Percentiles rank a stretch among this genome's conserved stretches.
Evolutionary conservation across 2,113 vertebrate species (phyloP).

Genomic region (Urocynchramus pylzowi): DNA sequence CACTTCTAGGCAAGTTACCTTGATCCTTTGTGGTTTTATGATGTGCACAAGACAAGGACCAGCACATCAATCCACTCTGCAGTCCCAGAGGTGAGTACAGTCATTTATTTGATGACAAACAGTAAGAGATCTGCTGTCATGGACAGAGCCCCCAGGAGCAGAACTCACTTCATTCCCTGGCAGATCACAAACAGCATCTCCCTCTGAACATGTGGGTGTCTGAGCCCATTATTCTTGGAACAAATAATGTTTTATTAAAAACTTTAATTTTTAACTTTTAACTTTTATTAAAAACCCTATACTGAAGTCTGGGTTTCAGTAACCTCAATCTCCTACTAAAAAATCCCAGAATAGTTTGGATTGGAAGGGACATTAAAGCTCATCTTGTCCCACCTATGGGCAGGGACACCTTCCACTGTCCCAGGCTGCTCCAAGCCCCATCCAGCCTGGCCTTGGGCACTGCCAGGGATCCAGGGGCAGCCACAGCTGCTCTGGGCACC

Average conservation of each 20-base stretch:
- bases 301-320: neutral
- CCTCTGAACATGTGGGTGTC: neutral
- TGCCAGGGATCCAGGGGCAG: neutral
- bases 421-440: fast-evolving
- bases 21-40: neutral
- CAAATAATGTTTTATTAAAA: too few species aligned
- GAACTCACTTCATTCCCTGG: neutral
- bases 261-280: too few species aligned
- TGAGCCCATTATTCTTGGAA: neutral
- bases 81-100: neutral
- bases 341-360: neutral
- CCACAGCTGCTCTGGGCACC: neutral
- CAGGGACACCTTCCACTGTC: neutral
- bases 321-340: neutral
- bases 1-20: neutral
- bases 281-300: too few species aligned
- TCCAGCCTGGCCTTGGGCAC: neutral
- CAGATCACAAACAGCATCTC: neutral
- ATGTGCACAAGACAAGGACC: neutral
- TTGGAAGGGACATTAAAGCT: neutral
- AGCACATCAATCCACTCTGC: neutral
- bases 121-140: fast-evolving
- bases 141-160: neutral
- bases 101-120: neutral
- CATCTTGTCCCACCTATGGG: fast-evolving